Conservation (phyloP, 2,797 vertebrate genomes). For the Halcyon chelicuti region DNA sequence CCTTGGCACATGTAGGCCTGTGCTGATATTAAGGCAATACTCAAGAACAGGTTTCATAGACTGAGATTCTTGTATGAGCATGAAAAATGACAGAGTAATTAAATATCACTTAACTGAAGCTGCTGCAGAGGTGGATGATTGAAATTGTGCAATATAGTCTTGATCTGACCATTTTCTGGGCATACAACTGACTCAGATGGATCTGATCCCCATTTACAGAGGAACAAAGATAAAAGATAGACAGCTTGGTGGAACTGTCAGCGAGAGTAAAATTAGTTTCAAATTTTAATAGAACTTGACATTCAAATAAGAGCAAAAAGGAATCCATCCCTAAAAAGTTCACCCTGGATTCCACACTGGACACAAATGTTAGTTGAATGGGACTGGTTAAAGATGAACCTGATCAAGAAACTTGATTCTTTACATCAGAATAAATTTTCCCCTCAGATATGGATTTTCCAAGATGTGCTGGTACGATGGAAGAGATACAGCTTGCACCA, state of each 20-base stretch:
- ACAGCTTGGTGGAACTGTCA: not conserved
- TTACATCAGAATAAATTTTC: not conserved
- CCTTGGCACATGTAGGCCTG: not conserved
- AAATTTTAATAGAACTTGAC: not conserved
- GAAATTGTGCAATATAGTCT: not conserved
- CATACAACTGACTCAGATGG: not conserved
- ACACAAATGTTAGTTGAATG: not conserved
- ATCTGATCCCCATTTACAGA: not conserved
- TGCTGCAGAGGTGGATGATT: not conserved
- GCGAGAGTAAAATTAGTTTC: not conserved
- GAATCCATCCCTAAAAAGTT: not conserved
- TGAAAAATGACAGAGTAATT: slow-evolving; percentile 43
- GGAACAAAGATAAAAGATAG: not conserved
- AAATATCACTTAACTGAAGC: slow-evolving; percentile 29
- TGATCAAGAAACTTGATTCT: not conserved
- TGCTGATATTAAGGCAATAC: not conserved
- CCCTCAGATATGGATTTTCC: not conserved
- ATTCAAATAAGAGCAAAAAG: not conserved
- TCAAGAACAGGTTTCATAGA: slow-evolving; percentile 22
- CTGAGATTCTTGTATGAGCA: slow-evolving; percentile 27
- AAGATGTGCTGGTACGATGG: not conserved
- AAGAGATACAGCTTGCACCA: not conserved
- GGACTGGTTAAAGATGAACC: not conserved
- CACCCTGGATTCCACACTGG: not conserved
- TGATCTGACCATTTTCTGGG: not conserved